Base-by-base conservation (phyloP, 2,888 invertebrate genomes). In the Meiosimyza platycephala region DNA sequence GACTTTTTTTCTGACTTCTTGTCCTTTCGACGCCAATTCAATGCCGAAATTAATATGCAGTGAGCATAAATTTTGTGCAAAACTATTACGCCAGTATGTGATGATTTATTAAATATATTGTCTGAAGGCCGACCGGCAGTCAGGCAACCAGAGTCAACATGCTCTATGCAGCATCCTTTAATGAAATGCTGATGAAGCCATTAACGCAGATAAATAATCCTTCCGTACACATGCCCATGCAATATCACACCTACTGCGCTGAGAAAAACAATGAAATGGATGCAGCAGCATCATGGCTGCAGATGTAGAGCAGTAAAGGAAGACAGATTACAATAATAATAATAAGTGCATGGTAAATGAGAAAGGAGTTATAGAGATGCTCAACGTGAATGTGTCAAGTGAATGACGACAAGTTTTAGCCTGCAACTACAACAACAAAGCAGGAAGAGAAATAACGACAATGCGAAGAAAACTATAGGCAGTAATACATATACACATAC, bases 131-230 rank as follows among this genome's bases (percentile, higher is more conserved):
- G 16, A 12, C 7, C 57, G 57, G 57, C 18, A 57, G 57, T 18
- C 57, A 18, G 9, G 18, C 54, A 40, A 9, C 40, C 40, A 40
- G 40, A 40, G 40, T 40, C 40, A 40, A 40, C 40, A 40, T 40
- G 4, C 40, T 40, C 6, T 7, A 40, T 40, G 40, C 40, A 40
- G 40, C 40, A 40, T 52, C 13, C 48, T 64, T 18, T 64, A 71
- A 64, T 65, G 51, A 63, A 72, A 72, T 72, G 69, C 72, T 64
- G 69, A 74, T 74, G 55, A 60, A 72, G 72, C 67, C 72, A 69
- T 74, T 72, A 74, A 74, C 64, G 18, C 74, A 67, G 68, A 74
- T 69, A 72, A 63, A 70, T 62, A 63, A 40, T 70, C 51, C 33
- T 54, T 63, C 13, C 33, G 52, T 12, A 57, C 9, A 68, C 50